A percentile compares a stretch with the other conserved stretches of the same genome.
Evolutionary conservation across 2,113 vertebrate species (phyloP).

Genomic region (Cinclus mexicanus): DNA sequence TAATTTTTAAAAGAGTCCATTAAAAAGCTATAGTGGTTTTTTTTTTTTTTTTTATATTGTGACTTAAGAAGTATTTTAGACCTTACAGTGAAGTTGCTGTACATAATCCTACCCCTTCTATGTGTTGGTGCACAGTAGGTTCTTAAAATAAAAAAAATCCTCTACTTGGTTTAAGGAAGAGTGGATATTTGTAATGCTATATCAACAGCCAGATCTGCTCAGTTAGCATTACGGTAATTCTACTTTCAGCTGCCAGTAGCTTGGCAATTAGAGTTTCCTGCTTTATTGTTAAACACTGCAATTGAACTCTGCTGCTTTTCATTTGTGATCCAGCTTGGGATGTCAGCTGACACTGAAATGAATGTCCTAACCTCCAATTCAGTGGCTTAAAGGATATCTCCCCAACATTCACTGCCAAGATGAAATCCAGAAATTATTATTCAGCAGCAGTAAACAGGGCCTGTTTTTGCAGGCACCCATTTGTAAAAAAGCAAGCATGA

Average conservation of each 20-base stretch:
- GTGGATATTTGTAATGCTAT: neutral
- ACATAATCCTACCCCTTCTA: neutral
- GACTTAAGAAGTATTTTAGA: neutral
- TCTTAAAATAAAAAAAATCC: neutral
- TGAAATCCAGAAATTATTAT: conserved; percentile 35
- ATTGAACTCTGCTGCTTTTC: conserved; percentile 31
- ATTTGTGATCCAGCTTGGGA: conserved; percentile 46
- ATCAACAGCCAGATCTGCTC: conserved; percentile 40
- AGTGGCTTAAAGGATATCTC: conserved; percentile 45
- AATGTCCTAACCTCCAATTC: conserved; percentile 25
- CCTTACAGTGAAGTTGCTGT: neutral
- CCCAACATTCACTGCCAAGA: conserved; percentile 21
- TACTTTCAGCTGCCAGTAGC: conserved; percentile 30
- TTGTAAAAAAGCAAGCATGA: neutral
- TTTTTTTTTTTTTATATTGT: neutral
- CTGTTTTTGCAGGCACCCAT: conserved; percentile 25
- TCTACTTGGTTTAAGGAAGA: neutral
- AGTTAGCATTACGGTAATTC: conserved; percentile 39
- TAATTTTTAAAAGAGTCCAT: neutral
- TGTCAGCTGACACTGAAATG: conserved; percentile 45
- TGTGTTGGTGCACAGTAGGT: neutral
- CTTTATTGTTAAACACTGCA: conserved; percentile 41
- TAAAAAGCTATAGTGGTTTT: neutral
- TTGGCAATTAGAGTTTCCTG: conserved; percentile 49
- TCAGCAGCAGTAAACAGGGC: conserved; percentile 30